phyloP scores from a whole-genome alignment of 2,113 vertebrate genomes.

The Ciconia maguari region DNA sequence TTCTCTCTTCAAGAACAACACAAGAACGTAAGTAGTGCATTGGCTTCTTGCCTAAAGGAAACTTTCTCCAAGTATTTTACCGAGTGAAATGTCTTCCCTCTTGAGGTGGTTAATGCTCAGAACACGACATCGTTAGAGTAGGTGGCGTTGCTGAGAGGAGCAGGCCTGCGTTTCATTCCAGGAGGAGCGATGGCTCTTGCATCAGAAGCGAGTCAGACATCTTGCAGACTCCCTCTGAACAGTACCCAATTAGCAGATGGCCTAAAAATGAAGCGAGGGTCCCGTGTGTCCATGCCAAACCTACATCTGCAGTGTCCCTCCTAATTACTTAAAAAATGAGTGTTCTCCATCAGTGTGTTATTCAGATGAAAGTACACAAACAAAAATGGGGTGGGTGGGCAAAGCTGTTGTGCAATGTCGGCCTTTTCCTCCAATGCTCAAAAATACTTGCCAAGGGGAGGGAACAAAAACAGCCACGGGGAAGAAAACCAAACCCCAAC shows the following conservation, averaged over 20 bases:
- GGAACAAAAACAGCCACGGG: not conserved
- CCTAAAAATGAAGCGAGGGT: not conserved
- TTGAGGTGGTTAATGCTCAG: not conserved
- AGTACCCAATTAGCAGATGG: not conserved
- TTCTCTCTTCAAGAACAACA: not conserved
- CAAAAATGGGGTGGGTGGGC: not conserved
- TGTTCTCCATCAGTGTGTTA: not conserved
- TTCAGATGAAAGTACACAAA: not conserved
- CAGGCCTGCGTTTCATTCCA: not conserved
- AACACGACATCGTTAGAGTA: accelerated
- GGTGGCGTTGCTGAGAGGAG: not conserved
- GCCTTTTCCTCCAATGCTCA: not conserved
- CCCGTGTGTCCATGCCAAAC: not conserved
- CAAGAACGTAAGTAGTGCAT: accelerated
- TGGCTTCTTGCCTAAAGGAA: not conserved
- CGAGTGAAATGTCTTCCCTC: not conserved
- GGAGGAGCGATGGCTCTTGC: not conserved
- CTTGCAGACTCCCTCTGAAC: not conserved
- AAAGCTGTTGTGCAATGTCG: not conserved
- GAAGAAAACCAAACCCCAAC: not conserved
- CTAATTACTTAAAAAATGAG: not conserved
- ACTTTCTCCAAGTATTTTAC: not conserved
- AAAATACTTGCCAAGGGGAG: not conserved
- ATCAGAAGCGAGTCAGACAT: not conserved
- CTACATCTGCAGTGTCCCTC: not conserved